Conservation (phyloP, 2,888 invertebrate species). For the Tillus elongatus region DNA sequence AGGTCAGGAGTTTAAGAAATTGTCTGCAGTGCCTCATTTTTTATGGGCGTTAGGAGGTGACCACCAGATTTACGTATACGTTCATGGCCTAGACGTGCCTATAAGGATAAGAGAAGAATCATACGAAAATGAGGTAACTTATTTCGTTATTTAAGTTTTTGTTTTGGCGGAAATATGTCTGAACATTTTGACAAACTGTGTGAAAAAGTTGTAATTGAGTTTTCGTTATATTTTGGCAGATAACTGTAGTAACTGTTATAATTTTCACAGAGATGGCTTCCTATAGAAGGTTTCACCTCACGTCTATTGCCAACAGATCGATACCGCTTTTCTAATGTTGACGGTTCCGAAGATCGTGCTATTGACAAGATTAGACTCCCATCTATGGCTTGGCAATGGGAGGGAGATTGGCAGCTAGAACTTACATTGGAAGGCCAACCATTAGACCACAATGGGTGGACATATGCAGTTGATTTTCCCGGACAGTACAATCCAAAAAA, state of each 20-base stretch:
- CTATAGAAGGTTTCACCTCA: constrained; percentile 78
- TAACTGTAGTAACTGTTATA: constrained; percentile 4
- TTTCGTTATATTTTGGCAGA: too few relatives aligned
- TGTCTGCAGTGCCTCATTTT: constrained; percentile 75
- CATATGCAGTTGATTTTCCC: constrained; percentile 87
- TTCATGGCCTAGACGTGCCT: constrained; percentile 81
- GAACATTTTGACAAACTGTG: too few relatives aligned
- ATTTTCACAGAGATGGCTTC: constrained; percentile 67
- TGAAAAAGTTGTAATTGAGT: too few relatives aligned
- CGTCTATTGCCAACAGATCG: constrained; percentile 81
- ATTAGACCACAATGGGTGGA: constrained; percentile 87
- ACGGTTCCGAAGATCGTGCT: constrained; percentile 69
- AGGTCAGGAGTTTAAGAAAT: constrained; percentile 80
- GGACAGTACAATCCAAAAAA: constrained; percentile 70
- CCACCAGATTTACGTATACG: constrained; percentile 85
- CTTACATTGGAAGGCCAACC: constrained; percentile 77
- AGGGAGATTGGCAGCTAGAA: constrained; percentile 86
- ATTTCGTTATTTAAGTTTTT: constrained; percentile 12
- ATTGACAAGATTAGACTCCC: constrained; percentile 77
- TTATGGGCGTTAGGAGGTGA: constrained; percentile 92
- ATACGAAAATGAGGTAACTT: constrained; percentile 75
- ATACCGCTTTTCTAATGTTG: constrained; percentile 73
- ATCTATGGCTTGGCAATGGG: constrained; percentile 95
- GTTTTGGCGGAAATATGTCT: too few relatives aligned
- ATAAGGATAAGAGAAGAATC: constrained; percentile 84